Evolutionary conservation across 2,113 vertebrate genomes (phyloP), one percentile per base, ranked within the genome.

Genomic region (Ictalurus punctatus): DNA sequence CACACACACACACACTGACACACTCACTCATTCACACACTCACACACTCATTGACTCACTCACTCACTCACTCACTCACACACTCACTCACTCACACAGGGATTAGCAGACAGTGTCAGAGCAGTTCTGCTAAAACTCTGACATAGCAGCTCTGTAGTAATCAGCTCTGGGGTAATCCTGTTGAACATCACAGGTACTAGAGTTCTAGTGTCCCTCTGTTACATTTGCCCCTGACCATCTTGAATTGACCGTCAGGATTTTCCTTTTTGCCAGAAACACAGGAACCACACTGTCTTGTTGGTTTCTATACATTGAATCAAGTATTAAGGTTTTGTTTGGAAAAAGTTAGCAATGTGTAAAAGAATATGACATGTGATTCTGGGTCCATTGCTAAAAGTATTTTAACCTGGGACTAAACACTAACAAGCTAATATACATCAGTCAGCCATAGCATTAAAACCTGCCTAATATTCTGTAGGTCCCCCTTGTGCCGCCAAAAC

Each of bases 131-230:
- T 92, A 88, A 94, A 94, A 93, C 93, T 93, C 93, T 94, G 93
- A 95, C 94, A 93, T 93, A 89, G 92, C 92, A 90, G 92, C 93
- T 93, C 92, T 91, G 89, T 89, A 83, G 63, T 95, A 95, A 95
- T 94, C 94, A 83, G 80, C 56, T 83, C 30, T 37, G 92, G 91
- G 93, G 90, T 95, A 95, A 95, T 95, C 95, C 93, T 90, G 89
- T 88, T 91, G 91, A 91, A 91, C 93, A 92, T 93, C 91, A 91
- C 91, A 93, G 93, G 93, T 95, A 91, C 93, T 58, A 63, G 84
- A 87, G 90, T 92, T 93, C 91, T 14, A 79, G 79, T 76, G 89
- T 90, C 91, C 91, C 90, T 86, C 23, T 73, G 6, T 37, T 73
- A 52, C 25, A 54, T 78, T 78, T 78, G 74, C 6, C 27, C 23